phyloP scores from a whole-genome alignment of 2,888 invertebrate species.

The Luperina testacea region DNA sequence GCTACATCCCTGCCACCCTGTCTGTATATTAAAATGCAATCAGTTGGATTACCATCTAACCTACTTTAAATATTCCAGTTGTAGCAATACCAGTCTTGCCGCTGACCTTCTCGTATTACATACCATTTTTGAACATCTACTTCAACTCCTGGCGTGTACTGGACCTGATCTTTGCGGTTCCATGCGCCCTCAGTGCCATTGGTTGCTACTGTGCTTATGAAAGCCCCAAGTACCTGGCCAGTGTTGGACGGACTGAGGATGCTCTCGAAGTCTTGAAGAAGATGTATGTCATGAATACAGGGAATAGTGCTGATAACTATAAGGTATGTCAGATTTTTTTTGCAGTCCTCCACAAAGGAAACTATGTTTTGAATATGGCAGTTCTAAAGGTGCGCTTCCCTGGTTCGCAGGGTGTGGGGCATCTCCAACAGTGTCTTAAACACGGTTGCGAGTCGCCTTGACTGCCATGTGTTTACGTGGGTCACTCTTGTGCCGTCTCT shows the following conservation, averaged over 20 bases:
- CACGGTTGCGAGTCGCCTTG: too few species aligned
- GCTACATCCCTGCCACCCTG: too few species aligned
- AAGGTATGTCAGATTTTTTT: conserved; percentile 69
- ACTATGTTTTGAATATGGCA: background rate
- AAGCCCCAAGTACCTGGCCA: conserved; percentile 93
- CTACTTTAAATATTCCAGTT: conserved; percentile 80
- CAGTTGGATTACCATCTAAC: background rate
- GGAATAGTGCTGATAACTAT: conserved; percentile 74
- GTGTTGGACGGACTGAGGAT: conserved; percentile 88
- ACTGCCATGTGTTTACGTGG: too few species aligned
- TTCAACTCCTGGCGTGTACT: conserved; percentile 94
- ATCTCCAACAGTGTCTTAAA: too few species aligned
- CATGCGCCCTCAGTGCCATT: conserved; percentile 91
- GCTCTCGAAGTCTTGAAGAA: conserved; percentile 86
- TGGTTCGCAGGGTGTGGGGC: too few species aligned
- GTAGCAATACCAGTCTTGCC: conserved; percentile 92
- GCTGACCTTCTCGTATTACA: conserved; percentile 82
- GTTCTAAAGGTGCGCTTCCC: too few species aligned
- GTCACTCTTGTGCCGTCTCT: too few species aligned
- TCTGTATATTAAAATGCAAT: background rate
- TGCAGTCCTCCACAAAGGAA: background rate
- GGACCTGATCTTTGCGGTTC: conserved; percentile 90
- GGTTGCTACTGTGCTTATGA: conserved; percentile 91
- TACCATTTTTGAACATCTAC: conserved; percentile 85
- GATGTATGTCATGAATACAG: conserved; percentile 79